Evolutionary conservation across 2,113 vertebrate species (phyloP).

Genomic region (Pandion haliaetus): DNA sequence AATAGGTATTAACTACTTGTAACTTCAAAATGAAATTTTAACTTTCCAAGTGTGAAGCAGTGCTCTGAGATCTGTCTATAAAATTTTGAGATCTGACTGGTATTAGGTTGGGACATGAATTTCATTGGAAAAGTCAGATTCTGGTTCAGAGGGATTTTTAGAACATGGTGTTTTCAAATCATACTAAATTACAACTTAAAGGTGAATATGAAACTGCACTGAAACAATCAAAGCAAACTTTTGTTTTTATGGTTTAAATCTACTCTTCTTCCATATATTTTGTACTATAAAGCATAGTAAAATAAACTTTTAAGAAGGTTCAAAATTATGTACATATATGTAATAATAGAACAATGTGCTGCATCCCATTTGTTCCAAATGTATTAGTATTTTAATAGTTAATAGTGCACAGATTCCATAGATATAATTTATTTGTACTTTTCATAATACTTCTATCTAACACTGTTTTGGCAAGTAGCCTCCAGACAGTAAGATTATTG

Average conservation of each 20-base stretch:
- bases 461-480: slow-evolving; percentile 2
- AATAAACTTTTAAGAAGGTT: not conserved
- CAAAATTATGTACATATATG: not conserved
- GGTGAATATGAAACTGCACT: not conserved
- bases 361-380: not conserved
- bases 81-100: not conserved
- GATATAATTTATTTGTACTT: not conserved
- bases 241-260: not conserved
- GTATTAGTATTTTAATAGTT: slow-evolving; percentile 21
- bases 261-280: not conserved
- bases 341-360: not conserved
- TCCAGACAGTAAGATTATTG: not conserved
- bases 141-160: not conserved
- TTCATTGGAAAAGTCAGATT: not conserved
- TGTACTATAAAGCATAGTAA: not conserved
- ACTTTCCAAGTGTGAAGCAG: not conserved
- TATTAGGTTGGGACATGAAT: rapidly evolving
- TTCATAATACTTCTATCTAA: not conserved
- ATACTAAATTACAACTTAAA: not conserved
- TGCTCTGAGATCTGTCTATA: not conserved
- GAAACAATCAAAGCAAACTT: not conserved
- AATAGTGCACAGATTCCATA: not conserved
- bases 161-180: not conserved
- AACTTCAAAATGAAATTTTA: not conserved
- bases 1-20: not conserved